phyloP scores from a whole-genome alignment of 2,113 vertebrate genomes.

The Hippoglossus stenolepis region DNA sequence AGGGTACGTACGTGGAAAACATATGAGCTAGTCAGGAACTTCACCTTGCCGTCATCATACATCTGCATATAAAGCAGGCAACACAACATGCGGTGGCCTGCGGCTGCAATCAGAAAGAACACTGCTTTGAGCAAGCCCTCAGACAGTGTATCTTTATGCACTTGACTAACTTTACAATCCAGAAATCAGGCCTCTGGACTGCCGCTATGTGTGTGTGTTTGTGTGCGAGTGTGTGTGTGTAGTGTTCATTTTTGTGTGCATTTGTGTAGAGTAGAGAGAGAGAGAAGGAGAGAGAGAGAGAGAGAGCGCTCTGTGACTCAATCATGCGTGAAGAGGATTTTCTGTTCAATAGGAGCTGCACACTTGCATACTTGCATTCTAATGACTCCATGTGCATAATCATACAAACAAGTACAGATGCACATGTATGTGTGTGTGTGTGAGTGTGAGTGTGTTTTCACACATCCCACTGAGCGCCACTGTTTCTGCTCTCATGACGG shows the following conservation, averaged over 20 bases:
- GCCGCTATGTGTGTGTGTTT: slow-evolving; percentile 5
- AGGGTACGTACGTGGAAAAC: slow-evolving; percentile 25
- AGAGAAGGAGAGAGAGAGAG: slow-evolving; percentile 25
- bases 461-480: slow-evolving; percentile 5
- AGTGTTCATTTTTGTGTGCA: slow-evolving; percentile 12
- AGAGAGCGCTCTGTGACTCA: slow-evolving; percentile 66
- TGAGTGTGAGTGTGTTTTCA: neutral
- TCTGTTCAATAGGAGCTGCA: slow-evolving; percentile 74
- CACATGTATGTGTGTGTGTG: slow-evolving; percentile 5
- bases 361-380: slow-evolving; percentile 82
- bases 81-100: slow-evolving; percentile 41
- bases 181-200: slow-evolving; percentile 57
- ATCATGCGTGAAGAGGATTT: slow-evolving; percentile 80
- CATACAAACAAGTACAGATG: slow-evolving; percentile 53
- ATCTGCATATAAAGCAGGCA: slow-evolving; percentile 48
- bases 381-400: slow-evolving; percentile 74
- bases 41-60: slow-evolving; percentile 22
- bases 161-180: slow-evolving; percentile 76
- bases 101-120: slow-evolving; percentile 51
- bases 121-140: slow-evolving; percentile 55
- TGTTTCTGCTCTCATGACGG: slow-evolving; percentile 23
- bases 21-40: slow-evolving; percentile 20
- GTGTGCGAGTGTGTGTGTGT: slow-evolving; percentile 1
- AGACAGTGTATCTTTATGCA: slow-evolving; percentile 57
- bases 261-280: slow-evolving; percentile 37